Conservation (phyloP, 53 echinoderm and acorn worm species). For the Pentamera pediparva region DNA sequence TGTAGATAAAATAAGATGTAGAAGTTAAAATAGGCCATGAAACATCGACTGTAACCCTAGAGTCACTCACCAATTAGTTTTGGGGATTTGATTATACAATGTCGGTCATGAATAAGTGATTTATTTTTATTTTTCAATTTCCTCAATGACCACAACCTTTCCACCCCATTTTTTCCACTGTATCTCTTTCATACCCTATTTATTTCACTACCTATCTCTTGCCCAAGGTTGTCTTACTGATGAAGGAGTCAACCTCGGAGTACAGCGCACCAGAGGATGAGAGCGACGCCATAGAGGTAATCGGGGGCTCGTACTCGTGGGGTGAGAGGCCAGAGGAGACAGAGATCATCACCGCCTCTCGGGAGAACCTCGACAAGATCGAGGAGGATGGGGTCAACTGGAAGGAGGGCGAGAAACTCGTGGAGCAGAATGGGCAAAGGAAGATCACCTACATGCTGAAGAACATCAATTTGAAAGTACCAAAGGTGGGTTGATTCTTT, state of each 20-base stretch:
- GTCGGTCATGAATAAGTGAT: too few species aligned
- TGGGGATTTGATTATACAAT: too few species aligned
- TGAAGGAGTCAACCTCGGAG: slow-evolving; percentile 44
- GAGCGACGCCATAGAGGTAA: slow-evolving; percentile 49
- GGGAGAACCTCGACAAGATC: slow-evolving; percentile 12
- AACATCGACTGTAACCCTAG: too few species aligned
- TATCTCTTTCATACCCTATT: neutral
- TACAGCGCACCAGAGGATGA: slow-evolving; percentile 37
- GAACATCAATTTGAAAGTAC: slow-evolving; percentile 43
- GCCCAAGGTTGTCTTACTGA: slow-evolving; percentile 43
- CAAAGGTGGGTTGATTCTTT: slow-evolving; percentile 65
- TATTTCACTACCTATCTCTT: neutral
- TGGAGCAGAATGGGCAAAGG: neutral
- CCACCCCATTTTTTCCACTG: too few species aligned
- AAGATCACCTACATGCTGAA: slow-evolving; percentile 21
- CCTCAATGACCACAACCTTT: too few species aligned
- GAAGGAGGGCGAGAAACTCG: slow-evolving; percentile 4
- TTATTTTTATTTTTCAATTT: too few species aligned
- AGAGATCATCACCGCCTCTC: neutral
- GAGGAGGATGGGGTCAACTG: neutral
- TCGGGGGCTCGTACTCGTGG: slow-evolving; percentile 51
- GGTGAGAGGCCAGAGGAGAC: slow-evolving; percentile 18
- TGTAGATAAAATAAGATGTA: too few species aligned
- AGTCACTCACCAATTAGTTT: too few species aligned
- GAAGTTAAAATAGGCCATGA: too few species aligned